These are phyloP conservation scores for Platyscapa corneri DNA, from an alignment of 1,140 invertebrate genomes.

Conservation along the genomic window DNA sequence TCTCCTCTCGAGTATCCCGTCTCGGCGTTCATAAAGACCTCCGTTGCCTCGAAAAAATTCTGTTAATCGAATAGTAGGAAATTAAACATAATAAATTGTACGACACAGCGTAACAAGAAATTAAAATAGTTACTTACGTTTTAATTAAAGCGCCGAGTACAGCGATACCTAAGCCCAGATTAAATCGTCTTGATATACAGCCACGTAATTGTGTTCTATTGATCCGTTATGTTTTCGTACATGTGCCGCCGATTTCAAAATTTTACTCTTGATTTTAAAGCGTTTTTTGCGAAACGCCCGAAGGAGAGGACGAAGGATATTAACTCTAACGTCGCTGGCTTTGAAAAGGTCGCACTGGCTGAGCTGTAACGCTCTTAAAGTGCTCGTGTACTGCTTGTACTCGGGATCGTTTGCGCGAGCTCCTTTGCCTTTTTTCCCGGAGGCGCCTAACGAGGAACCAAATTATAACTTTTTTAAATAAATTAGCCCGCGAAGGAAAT, in stretches of 20 bases:
- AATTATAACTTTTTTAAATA: neutral
- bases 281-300: neutral
- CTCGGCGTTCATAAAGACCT: neutral
- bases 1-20: neutral
- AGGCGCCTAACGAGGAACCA: neutral
- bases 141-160: neutral
- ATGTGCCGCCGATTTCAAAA: neutral
- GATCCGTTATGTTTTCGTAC: neutral
- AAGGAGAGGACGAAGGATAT: neutral
- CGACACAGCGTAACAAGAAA: neutral
- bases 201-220: neutral
- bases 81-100: conserved; percentile 21
- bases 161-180: neutral
- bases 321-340: neutral
- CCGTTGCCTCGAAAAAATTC: neutral
- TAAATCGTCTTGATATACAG: conserved; percentile 12
- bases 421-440: neutral
- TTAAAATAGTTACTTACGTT: neutral
- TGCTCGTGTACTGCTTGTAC: neutral
- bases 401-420: neutral
- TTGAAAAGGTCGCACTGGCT: neutral
- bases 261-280: neutral
- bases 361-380: too few species aligned
- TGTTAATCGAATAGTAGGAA: conserved; percentile 5
- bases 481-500: too few species aligned